Evolutionary conservation across 2,113 vertebrate species (phyloP), one percentile per base, ranked within the genome.

Genomic region (Microcebus murinus): DNA sequence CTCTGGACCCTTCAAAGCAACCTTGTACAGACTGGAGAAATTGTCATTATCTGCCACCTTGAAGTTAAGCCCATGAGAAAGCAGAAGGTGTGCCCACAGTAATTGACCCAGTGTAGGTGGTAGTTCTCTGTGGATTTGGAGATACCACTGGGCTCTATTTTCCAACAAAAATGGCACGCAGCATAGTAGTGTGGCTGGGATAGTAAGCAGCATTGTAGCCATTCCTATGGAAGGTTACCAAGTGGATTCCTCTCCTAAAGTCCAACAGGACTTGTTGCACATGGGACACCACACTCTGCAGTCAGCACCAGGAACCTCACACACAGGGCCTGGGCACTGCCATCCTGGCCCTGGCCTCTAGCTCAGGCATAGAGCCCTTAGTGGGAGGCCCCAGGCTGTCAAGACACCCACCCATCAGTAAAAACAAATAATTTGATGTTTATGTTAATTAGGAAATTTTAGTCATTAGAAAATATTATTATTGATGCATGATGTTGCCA

Each of bases 211-310:
- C 20, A 42, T 45, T 45, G 23, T 18, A 31, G 42, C 45, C 20
- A 83, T 6, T 36, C 31, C 39, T 42, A 74, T 31, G 68, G 20
- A 61, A 45, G 25, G 31, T 70, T 90, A 61, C 36, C 67, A 55
- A 63, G 29, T 59, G 87, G 36, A 87, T 83, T 71, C 31, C 31
- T 99, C 99, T 98, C 94, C 99, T 99, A 97, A 99, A 99, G 85
- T 99, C 99, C 98, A 99, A 99, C 95, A 99, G 92, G 1, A 97
- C 99, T 98, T 99, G 99, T 79, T 98, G 96, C 27, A 98, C 98
- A 84, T 98, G 98, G 29, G 98, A 92, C 17, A 98, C 92, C 45
- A 77, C 87, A 29, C 87, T 83, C 25, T 39, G 70, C 17, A 97
- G 92, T 31, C 95, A 98, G 94, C 98, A 98, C 74, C 98, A 99